Conservation (phyloP, 2,888 invertebrate genomes). For the Caenorhabditis sp. region DNA sequence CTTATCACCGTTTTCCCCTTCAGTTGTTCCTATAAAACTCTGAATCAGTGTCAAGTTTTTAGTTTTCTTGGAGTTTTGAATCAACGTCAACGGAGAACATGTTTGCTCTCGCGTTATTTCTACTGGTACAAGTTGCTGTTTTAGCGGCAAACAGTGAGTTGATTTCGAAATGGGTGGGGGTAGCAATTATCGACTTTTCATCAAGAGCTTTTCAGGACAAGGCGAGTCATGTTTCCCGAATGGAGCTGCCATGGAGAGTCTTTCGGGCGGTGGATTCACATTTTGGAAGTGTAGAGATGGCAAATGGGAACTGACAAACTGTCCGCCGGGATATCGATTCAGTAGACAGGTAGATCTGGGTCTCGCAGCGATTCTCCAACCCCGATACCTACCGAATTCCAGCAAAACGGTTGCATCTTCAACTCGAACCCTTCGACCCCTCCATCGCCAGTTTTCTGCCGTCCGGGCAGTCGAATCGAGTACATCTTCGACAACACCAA, state of each 20-base stretch:
- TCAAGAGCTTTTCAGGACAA: not conserved
- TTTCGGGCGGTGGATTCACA: not conserved
- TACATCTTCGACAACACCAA: slow-evolving; percentile 15
- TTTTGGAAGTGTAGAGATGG: not conserved
- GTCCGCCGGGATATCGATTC: not conserved
- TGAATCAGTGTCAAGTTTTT: not conserved
- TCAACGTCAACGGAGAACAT: not conserved
- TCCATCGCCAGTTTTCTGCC: not conserved
- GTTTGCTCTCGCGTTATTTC: not conserved
- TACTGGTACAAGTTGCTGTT: not conserved
- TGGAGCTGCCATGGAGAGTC: not conserved
- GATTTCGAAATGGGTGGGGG: too few species aligned
- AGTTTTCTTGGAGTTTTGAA: not conserved
- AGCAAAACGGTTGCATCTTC: not conserved
- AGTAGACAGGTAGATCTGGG: not conserved
- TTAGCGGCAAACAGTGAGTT: not conserved
- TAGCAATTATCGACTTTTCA: too few species aligned
- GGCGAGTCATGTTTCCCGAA: not conserved
- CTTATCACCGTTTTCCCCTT: too few species aligned
- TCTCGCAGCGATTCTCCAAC: not conserved
- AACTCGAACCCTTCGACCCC: too few species aligned
- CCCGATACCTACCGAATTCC: not conserved
- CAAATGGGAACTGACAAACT: not conserved
- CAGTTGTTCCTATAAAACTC: not conserved
- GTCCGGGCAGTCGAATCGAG: not conserved